Conservation (phyloP, 2,888 invertebrate genomes). For the Mesorhabditis sp. region DNA sequence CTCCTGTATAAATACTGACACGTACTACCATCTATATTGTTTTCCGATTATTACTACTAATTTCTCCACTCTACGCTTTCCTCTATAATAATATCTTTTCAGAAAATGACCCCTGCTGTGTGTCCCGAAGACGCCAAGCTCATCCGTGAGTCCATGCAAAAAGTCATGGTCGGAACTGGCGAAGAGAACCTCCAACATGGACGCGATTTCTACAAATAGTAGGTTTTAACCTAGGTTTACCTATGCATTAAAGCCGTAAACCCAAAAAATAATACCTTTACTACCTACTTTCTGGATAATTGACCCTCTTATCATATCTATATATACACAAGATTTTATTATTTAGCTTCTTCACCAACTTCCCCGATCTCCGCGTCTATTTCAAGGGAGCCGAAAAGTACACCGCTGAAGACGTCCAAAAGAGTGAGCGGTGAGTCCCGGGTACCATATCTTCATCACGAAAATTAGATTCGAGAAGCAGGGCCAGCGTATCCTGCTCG, state of each 20-base stretch:
- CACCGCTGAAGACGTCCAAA: constrained; percentile 43
- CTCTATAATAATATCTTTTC: too few relatives aligned
- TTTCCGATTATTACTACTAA: too few relatives aligned
- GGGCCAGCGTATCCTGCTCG: constrained; percentile 50
- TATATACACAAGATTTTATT: neutral
- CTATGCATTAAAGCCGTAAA: too few relatives aligned
- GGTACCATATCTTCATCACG: neutral
- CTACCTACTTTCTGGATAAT: neutral
- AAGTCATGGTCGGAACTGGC: constrained; percentile 31
- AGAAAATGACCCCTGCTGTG: too few relatives aligned
- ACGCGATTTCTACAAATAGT: constrained; percentile 52
- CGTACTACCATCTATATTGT: too few relatives aligned
- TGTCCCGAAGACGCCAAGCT: neutral
- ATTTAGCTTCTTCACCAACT: constrained; percentile 45
- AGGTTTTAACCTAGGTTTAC: constrained; percentile 7
- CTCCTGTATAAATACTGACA: too few relatives aligned
- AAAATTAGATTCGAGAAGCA: constrained; percentile 51
- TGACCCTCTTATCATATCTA: neutral
- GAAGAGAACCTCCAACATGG: constrained; percentile 36
- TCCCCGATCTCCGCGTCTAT: constrained; percentile 44
- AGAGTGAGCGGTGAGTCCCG: constrained; percentile 31
- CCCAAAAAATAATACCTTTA: neutral
- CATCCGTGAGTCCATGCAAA: constrained; percentile 24
- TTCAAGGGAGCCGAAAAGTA: constrained; percentile 48
- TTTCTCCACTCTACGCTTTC: too few relatives aligned